A percentile compares a stretch with the other conserved stretches of the same genome.
Conservation (phyloP, 2,888 invertebrate species). For the Ganaspis brasiliensis region DNA sequence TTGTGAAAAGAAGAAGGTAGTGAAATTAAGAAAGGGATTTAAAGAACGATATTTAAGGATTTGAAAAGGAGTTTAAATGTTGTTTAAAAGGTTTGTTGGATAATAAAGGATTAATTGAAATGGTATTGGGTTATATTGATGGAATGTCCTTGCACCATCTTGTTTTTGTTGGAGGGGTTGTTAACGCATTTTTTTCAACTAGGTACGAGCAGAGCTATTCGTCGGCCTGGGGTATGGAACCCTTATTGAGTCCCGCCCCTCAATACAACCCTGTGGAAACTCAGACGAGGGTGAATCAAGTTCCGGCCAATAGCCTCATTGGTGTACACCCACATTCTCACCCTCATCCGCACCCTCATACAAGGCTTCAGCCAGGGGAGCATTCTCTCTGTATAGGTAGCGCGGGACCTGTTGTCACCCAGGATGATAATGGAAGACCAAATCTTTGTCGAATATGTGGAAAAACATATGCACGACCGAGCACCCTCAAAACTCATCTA, state of each 20-base stretch:
- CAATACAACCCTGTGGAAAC: constrained; percentile 78
- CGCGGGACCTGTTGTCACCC: constrained; percentile 82
- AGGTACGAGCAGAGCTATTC: constrained; percentile 79
- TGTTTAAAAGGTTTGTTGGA: neutral
- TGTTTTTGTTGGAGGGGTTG: constrained; percentile 39
- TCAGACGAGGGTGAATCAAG: constrained; percentile 77
- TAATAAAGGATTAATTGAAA: neutral
- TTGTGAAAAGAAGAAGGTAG: too few relatives aligned
- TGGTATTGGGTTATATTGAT: neutral
- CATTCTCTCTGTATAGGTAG: constrained; percentile 81
- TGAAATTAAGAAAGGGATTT: too few relatives aligned
- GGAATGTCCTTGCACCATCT: constrained; percentile 45
- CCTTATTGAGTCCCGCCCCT: constrained; percentile 79
- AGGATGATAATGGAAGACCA: constrained; percentile 90
- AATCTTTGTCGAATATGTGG: constrained; percentile 97
- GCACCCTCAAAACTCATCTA: constrained; percentile 97
- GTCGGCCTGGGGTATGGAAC: constrained; percentile 79
- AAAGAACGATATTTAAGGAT: too few relatives aligned
- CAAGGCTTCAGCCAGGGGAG: constrained; percentile 74
- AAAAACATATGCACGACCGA: constrained; percentile 97
- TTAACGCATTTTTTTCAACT: constrained; percentile 48
- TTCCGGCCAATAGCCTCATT: constrained; percentile 77
- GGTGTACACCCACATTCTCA: constrained; percentile 78
- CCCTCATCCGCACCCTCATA: constrained; percentile 73
- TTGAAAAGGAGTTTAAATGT: too few relatives aligned